phyloP scores from a whole-genome alignment of 2,797 vertebrate genomes.

The Gallinago solitaria region DNA sequence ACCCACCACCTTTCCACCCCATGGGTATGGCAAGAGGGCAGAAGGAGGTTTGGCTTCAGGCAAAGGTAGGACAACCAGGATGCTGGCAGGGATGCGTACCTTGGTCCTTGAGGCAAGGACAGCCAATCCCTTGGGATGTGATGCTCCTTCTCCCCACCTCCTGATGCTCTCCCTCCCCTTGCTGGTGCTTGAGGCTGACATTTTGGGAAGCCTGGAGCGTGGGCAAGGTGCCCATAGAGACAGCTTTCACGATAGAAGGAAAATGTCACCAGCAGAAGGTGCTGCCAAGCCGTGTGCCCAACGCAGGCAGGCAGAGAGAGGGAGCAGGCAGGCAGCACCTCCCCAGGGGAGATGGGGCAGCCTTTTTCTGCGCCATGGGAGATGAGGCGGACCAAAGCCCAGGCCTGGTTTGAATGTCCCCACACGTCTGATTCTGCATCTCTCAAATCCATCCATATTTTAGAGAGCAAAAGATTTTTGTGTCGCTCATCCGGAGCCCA shows the following conservation, averaged over 20 bases:
- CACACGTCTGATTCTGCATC: neutral
- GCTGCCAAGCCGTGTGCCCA: neutral
- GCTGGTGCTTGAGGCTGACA: neutral
- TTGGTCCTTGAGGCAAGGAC: neutral
- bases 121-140: rapidly evolving
- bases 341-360: neutral
- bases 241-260: neutral
- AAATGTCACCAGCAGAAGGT: neutral
- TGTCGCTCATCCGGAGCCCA: rapidly evolving
- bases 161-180: neutral
- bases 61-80: neutral
- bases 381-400: neutral
- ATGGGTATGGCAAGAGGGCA: neutral
- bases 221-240: neutral
- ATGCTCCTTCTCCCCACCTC: neutral
- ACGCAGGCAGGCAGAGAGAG: rapidly evolving
- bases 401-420: neutral
- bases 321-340: neutral
- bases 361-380: rapidly evolving
- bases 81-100: rapidly evolving
- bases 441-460: neutral
- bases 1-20: neutral
- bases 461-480: neutral
- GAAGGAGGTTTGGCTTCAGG: neutral
- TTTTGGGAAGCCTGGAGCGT: neutral